Percentiles rank a stretch among this genome's conserved stretches.
Evolutionary conservation across 1,140 invertebrate genomes (phyloP).

Genomic region (Riptortus pedestris): DNA sequence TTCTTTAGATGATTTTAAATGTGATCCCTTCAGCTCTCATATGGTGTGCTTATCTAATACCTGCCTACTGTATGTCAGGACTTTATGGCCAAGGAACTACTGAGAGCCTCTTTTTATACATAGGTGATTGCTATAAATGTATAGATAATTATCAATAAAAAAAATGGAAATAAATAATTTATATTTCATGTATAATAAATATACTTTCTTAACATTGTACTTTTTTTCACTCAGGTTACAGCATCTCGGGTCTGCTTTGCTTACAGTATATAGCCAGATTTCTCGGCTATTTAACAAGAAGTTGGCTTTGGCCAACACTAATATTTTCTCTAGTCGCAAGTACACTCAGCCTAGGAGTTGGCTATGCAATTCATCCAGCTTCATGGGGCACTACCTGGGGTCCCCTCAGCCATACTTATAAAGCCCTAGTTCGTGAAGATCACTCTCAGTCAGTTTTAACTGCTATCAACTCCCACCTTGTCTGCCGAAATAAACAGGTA

Average conservation of each 20-base stretch:
- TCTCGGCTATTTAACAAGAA: not conserved
- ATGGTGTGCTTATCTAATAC: constrained; percentile 70
- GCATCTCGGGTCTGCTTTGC: not conserved
- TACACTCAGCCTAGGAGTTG: not conserved
- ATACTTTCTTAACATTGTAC: too few species aligned
- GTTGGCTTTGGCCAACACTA: not conserved
- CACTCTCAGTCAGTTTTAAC: constrained; percentile 50
- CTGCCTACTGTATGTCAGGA: constrained; percentile 81
- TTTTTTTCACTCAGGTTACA: constrained; percentile 5
- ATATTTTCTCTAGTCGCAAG: not conserved
- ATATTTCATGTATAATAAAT: too few species aligned
- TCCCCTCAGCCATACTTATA: constrained; percentile 48
- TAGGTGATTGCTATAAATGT: constrained; percentile 45
- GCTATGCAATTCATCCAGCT: constrained; percentile 34
- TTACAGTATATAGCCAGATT: constrained; percentile 7
- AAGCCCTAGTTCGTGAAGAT: constrained; percentile 53
- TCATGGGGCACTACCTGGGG: not conserved
- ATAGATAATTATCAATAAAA: not conserved
- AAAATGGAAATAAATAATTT: not conserved
- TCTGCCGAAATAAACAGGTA: constrained; percentile 58
- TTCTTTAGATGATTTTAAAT: constrained; percentile 36
- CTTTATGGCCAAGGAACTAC: constrained; percentile 52
- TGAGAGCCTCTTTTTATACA: constrained; percentile 60
- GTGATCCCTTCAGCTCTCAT: constrained; percentile 53
- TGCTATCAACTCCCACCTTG: constrained; percentile 42